Base-by-base conservation (phyloP, 2,797 vertebrate genomes). In the Alouatta caraya region DNA sequence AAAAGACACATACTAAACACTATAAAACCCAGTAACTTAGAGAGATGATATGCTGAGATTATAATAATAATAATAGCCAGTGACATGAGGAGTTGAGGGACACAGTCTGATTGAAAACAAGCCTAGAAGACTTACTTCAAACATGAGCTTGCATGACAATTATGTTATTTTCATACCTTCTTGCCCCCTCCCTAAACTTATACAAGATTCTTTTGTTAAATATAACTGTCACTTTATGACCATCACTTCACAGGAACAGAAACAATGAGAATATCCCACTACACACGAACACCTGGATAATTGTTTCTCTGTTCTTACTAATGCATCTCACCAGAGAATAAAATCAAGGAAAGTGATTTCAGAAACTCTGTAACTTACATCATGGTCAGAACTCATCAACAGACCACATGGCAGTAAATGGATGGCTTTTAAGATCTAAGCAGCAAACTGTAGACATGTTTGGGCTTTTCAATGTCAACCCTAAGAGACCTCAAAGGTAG, bases 341-440 rank as follows among this genome's bases (percentile, higher is more conserved):
- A 92, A 97, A 97, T 46, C 44, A 90, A 67, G 28, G 33, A 87
- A 85, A 73, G 26, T 67, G 44, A 90, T 85, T 86, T 90, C 8
- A 73, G 78, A 95, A 82, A 59, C 13, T 73, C 55, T 48, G n/a
- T 87, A 86, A 80, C 15, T 59, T 94, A 39, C 6, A 83, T 81
- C 37, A 57, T 46, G 90, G 81, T 94, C 37, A 87, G 33, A 92
- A 95, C 5, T 85, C 61, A 89, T 91, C 64, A 87, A 73, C 2
- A 90, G 22, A 46, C 52, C 48, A 96, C 42, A 42, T n/a, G 52
- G 57, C 52, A 92, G 46, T 88, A 79, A n/a, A 59, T 85, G 39
- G 14, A 88, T 75, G 24, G 88, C n/a, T 90, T 94, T 97, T 93
- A 96, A 88, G 84, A 80, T 83, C 84, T 94, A 93, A 96, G 78